Evolutionary conservation across 2,113 vertebrate genomes (phyloP).

Genomic region (Ariopsis seemanni): DNA sequence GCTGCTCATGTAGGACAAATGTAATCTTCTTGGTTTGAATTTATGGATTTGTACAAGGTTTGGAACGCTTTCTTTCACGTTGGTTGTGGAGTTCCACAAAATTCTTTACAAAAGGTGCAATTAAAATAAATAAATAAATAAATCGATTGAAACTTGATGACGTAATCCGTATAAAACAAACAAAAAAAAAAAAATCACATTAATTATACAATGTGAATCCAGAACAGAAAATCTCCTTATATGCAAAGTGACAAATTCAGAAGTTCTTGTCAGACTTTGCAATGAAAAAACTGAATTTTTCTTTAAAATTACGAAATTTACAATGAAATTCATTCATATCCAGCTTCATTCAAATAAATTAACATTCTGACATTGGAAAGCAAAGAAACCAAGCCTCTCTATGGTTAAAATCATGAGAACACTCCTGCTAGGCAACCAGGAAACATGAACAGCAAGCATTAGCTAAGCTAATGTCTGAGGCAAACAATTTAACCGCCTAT

Average conservation of each 20-base stretch:
- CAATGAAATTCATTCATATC: neutral
- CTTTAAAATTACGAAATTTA: neutral
- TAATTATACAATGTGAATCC: too few relatives aligned
- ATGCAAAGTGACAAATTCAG: neutral
- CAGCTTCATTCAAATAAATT: neutral
- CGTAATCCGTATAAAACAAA: too few relatives aligned
- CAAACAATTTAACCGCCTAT: neutral
- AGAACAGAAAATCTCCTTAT: neutral
- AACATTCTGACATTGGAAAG: neutral
- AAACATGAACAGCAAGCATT: neutral
- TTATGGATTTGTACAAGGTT: too few relatives aligned
- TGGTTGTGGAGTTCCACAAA: too few relatives aligned
- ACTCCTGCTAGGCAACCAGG: neutral
- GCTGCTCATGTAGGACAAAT: too few relatives aligned
- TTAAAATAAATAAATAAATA: too few relatives aligned
- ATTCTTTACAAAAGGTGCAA: too few relatives aligned
- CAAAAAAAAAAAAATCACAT: too few relatives aligned
- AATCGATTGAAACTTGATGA: too few relatives aligned
- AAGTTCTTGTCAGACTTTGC: neutral
- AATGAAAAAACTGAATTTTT: neutral
- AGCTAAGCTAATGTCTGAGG: neutral
- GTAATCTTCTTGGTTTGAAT: too few relatives aligned
- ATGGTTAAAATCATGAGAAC: neutral
- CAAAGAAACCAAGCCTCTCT: neutral
- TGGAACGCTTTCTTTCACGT: neutral